Base-by-base conservation (phyloP, 1,140 invertebrate genomes). In the Drosophila lacteicornis region DNA sequence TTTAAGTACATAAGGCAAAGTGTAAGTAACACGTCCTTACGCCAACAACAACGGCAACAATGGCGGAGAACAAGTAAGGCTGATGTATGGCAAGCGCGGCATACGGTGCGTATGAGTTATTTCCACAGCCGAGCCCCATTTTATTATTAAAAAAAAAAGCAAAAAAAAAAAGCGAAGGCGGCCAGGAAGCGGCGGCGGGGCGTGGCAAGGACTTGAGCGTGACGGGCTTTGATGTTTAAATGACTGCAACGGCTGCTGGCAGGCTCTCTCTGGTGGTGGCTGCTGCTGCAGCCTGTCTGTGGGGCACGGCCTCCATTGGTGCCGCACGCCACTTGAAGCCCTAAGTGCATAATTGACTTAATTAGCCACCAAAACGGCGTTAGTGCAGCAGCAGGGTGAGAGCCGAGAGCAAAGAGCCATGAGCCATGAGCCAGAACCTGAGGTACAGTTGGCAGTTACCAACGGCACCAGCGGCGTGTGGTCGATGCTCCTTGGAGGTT, bases 61-160 rank as follows among this genome's bases (percentile, higher is more conserved):
- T 69, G 70, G 53, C 47, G 27, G 53, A 22, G 38, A 56, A 40
- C 60, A 43, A 75, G 38, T 27, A 27, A 7, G 58, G 81, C 81
- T 88, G 84, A 88, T 88, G 85, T 88, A 90, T 75, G 85, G 84
- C 66, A 63, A 84, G 59, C 82, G 77, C 78, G 77, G 85, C 84
- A 90, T 88, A 88, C 84, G 84, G 84, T 87, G 84, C 84, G 84
- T 88, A 88, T 88, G 84, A 88, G 84, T 88, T 88, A 88, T 88
- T 88, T 88, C 85, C 85, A 90, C 77, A 74, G 66, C 59, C 65
- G 62, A 75, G 81, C 77, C 68, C 68, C 81, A 78, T 84, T 88
- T 88, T 88, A 88, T 90, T 88, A 88, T 88, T 90, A 90, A 87
- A 88, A 86, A 78, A 22, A 22, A 79, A 47, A 30, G 27, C 27